These are phyloP conservation scores for Drosophila rhopaloa DNA, from an alignment of 1,140 invertebrate species.

Conservation along the genomic window DNA sequence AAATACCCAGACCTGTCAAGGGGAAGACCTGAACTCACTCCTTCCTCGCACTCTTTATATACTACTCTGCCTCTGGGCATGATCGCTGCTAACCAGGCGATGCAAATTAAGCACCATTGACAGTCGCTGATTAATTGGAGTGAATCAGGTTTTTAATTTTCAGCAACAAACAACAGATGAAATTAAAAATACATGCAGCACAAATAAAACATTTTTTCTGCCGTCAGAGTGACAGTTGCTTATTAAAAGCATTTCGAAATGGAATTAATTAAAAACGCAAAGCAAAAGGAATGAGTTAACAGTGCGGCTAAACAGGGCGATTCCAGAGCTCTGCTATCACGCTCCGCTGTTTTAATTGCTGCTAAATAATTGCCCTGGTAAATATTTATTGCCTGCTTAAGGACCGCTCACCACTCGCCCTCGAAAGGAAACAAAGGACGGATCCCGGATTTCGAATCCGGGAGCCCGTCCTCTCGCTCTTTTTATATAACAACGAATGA, in stretches of 20 bases:
- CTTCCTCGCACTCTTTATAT: not conserved
- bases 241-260: conserved; percentile 70
- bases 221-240: conserved; percentile 44
- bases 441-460: not conserved
- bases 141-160: conserved; percentile 77
- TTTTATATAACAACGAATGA: not conserved
- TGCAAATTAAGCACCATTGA: conserved; percentile 77
- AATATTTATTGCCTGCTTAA: conserved; percentile 68
- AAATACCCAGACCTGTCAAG: conserved; percentile 27
- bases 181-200: conserved; percentile 34
- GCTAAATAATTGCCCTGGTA: conserved; percentile 67
- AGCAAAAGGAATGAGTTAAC: not conserved
- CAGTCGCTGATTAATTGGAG: conserved; percentile 76
- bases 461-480: conserved; percentile 1
- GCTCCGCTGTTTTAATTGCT: conserved; percentile 50
- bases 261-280: conserved; percentile 57
- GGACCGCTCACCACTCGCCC: conserved; percentile 27
- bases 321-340: conserved; percentile 25
- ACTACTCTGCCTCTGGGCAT: conserved; percentile 25
- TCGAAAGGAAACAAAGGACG: conserved; percentile 15
- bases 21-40: conserved; percentile 28
- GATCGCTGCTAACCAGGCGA: conserved; percentile 28
- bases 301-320: conserved; percentile 10
- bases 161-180: conserved; percentile 46
- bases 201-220: conserved; percentile 46